Percentiles rank a stretch among this genome's conserved stretches.
phyloP scores from a whole-genome alignment of 35 echinoderm and acorn worm genomes.

The Acanthaster planci region DNA sequence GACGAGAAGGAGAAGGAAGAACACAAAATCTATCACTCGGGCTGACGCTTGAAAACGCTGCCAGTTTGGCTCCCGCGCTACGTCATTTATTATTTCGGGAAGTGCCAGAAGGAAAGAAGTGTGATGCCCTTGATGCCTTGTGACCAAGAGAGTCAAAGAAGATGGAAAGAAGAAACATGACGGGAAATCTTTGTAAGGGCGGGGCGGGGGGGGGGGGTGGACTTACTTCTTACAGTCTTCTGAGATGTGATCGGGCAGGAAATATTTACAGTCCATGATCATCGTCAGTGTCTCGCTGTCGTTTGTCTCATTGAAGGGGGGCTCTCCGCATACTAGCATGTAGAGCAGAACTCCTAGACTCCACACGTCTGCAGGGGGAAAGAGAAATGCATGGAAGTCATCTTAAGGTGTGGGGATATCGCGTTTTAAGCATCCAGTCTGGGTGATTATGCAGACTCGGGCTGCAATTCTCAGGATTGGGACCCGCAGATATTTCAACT shows the following conservation, averaged over 20 bases:
- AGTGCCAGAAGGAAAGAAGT: no score
- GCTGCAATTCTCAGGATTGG: no score
- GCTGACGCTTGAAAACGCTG: no score
- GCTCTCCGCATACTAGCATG: slow-evolving; percentile 92
- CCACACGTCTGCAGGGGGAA: slow-evolving; percentile 84
- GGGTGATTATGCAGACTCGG: background rate
- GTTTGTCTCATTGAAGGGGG: slow-evolving; percentile 98
- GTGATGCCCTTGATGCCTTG: background rate
- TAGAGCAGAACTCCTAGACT: slow-evolving; percentile 89
- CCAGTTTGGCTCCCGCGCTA: no score
- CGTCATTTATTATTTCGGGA: no score
- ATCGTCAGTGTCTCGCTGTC: slow-evolving; percentile 98
- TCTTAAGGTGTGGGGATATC: background rate
- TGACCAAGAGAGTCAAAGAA: background rate
- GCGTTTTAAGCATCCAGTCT: background rate
- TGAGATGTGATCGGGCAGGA: slow-evolving; percentile 78
- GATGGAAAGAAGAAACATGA: background rate
- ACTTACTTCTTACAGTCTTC: slow-evolving; percentile 85
- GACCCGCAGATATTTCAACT: no score
- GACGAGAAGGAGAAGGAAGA: no score
- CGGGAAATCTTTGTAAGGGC: no score
- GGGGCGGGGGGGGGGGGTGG: no score
- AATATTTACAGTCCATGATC: slow-evolving; percentile 98
- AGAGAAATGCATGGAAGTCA: background rate
- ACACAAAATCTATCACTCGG: no score